Percentiles rank a stretch among this genome's conserved stretches.
Conservation (phyloP, 2,888 invertebrate genomes). For the Dysmachus trigonus region DNA sequence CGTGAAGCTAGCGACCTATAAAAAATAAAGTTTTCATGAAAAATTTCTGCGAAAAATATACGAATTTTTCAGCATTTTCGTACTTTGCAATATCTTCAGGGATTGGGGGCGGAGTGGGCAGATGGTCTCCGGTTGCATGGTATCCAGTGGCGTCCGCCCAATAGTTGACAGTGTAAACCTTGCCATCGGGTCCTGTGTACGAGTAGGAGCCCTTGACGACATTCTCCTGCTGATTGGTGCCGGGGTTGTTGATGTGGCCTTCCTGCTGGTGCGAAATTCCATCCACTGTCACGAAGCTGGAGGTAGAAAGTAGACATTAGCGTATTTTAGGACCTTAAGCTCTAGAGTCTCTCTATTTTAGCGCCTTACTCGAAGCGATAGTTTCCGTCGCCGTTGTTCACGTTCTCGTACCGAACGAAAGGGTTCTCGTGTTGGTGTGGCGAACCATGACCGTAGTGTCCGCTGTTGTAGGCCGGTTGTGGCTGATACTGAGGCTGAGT, state of each 20-base stretch:
- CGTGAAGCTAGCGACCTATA: not conserved
- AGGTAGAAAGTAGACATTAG: not conserved
- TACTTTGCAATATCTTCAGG: slow-evolving; percentile 64
- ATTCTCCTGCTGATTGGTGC: slow-evolving; percentile 63
- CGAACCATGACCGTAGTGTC: not conserved
- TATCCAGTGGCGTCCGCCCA: slow-evolving; percentile 81
- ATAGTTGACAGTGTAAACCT: slow-evolving; percentile 73
- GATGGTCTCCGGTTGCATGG: slow-evolving; percentile 78
- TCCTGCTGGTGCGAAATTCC: slow-evolving; percentile 70
- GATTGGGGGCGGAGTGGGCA: slow-evolving; percentile 80
- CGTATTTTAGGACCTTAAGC: not conserved
- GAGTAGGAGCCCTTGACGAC: slow-evolving; percentile 72
- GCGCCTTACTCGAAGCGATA: slow-evolving; percentile 71
- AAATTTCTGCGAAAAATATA: not conserved
- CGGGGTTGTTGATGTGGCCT: slow-evolving; percentile 68
- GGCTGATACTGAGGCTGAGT: not conserved
- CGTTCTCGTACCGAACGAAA: slow-evolving; percentile 70
- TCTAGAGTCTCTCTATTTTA: not conserved
- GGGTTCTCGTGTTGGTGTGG: slow-evolving; percentile 57
- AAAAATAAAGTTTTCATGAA: not conserved
- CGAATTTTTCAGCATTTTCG: not conserved
- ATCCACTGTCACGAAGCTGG: slow-evolving; percentile 72
- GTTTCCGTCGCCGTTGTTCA: slow-evolving; percentile 71
- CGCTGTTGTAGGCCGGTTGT: not conserved
- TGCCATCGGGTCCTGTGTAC: slow-evolving; percentile 71